phyloP scores from a whole-genome alignment of 2,797 vertebrate species.

The Dicrostonyx torquatus region DNA sequence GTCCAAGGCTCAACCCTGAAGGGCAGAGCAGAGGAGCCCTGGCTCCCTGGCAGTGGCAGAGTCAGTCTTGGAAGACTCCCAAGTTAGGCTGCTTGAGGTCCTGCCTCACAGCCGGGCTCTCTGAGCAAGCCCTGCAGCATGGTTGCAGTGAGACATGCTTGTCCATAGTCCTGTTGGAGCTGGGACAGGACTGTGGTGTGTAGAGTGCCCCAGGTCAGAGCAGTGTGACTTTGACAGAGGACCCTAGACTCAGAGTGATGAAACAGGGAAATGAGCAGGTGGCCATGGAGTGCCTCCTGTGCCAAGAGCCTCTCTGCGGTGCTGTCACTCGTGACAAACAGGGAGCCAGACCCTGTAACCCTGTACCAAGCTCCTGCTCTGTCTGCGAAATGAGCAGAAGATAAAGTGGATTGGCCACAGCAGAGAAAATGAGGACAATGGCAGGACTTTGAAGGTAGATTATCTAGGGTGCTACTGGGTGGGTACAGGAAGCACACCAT shows the following conservation, averaged over 20 bases:
- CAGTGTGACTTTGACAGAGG: neutral
- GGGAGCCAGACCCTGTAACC: neutral
- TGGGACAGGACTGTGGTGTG: neutral
- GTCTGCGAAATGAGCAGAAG: neutral
- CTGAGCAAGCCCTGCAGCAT: neutral
- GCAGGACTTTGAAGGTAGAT: neutral
- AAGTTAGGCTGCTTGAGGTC: neutral
- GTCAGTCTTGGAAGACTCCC: neutral
- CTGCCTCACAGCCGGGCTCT: neutral
- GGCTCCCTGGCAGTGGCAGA: neutral
- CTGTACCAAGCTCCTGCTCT: neutral
- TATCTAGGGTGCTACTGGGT: neutral
- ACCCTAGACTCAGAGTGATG: neutral
- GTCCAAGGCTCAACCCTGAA: neutral
- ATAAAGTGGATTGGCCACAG: neutral
- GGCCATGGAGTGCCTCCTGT: fast-evolving
- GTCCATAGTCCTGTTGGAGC: neutral
- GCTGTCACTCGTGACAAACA: neutral
- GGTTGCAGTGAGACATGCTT: neutral
- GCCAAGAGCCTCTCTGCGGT: neutral
- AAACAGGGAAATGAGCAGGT: neutral
- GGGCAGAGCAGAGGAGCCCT: neutral
- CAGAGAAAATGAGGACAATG: too few relatives aligned
- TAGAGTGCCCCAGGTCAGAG: neutral
- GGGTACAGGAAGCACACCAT: neutral